Percentiles rank a stretch among this genome's conserved stretches.
Conservation (phyloP, 2,888 invertebrate species). For the Cantharis rufa region DNA sequence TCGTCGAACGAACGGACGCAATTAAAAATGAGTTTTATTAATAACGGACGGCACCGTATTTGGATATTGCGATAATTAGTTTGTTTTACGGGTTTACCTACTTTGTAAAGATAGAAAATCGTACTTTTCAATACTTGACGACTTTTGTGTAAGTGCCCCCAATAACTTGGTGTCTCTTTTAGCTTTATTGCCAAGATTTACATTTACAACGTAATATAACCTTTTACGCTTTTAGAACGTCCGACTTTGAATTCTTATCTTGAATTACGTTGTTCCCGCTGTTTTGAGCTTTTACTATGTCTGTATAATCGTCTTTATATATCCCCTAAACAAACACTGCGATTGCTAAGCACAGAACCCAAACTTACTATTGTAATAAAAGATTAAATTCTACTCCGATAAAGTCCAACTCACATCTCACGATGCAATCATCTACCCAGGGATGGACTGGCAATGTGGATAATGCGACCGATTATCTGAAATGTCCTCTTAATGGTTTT, state of each 20-base stretch:
- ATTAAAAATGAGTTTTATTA: not conserved
- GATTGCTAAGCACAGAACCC: not conserved
- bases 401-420: not conserved
- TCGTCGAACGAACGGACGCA: not conserved
- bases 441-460: not conserved
- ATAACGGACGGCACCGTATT: not conserved
- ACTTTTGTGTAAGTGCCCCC: slow-evolving; percentile 13
- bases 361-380: not conserved
- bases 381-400: not conserved
- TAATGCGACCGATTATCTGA: too few species aligned
- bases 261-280: slow-evolving; percentile 1
- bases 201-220: slow-evolving; percentile 28
- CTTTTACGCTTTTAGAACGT: slow-evolving; percentile 21
- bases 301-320: slow-evolving; percentile 3
- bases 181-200: slow-evolving; percentile 27
- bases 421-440: not conserved
- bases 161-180: slow-evolving; percentile 23
- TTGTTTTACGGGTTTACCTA: not conserved
- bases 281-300: slow-evolving; percentile 1
- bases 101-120: slow-evolving; percentile 1
- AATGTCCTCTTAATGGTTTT: too few species aligned
- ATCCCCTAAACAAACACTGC: not conserved
- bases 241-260: slow-evolving; percentile 10
- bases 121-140: slow-evolving; percentile 15
- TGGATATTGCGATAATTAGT: not conserved